Base-by-base conservation (phyloP, 2,888 invertebrate genomes). In the Beris morrisii region DNA sequence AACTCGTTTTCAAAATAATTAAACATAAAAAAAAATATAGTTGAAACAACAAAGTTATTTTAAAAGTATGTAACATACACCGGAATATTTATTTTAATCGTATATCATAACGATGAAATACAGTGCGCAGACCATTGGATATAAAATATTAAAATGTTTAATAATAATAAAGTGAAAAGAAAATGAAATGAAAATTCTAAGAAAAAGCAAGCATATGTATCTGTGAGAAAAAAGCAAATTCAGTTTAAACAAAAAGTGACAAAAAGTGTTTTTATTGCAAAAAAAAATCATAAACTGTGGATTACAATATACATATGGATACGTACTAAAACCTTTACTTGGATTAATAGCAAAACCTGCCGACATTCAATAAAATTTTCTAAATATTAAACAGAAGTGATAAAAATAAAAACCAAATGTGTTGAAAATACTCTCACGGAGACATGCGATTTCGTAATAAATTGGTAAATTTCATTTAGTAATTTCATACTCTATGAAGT, bases 391-490 rank as follows among this genome's bases (percentile, higher is more conserved):
- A 12, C 11, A 48, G 56, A 57, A 65, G 30, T 50, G 38, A 22
- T 15, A 50, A 22, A 22, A 22, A 22, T 22, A 38, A 38, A 38
- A 38, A 38, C 9, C 38, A 38, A 38, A 38, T 7, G 38, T 38
- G 38, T 38, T 38, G 5, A 48, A 48, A 48, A 70, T 66, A 71
- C 72, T 72, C 73, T 73, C 72, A 72, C 72, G 76, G 73, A 78
- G 78, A 77, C 74, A 78, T 78, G 77, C 74, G 74, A 73, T 73
- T 72, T 75, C 73, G 71, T 70, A 73, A 74, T 73, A 74, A 75
- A 70, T 71, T 77, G 77, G 77, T 78, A 73, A 78, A 69, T 53
- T 30, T 48, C n/a, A n/a, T 48, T n/a, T 9, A 15, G 15, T 48
- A 5, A n/a, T n/a, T n/a, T 45, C 45, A 45, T 45, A 12, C 12